These are phyloP conservation scores for Lycopodina hypogea DNA, from an alignment of 37 sponge, comb jelly and placozoan genomes.

Conservation along the genomic window DNA sequence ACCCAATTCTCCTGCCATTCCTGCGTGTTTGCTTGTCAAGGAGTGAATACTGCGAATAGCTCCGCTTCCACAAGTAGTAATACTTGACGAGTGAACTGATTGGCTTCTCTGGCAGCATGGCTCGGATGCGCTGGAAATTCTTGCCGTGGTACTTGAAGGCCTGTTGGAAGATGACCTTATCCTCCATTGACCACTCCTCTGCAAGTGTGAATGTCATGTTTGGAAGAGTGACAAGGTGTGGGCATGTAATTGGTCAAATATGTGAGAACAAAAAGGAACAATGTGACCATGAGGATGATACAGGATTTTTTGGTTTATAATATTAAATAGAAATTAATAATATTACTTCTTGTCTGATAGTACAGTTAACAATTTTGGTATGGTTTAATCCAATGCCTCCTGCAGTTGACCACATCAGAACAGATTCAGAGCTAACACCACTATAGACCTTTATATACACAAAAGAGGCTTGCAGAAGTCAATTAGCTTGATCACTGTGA, in stretches of 20 bases:
- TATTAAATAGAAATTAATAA: too few species aligned
- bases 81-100: conserved; percentile 74
- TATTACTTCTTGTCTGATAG: too few species aligned
- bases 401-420: too few species aligned
- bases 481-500: too few species aligned
- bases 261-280: background rate
- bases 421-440: too few species aligned
- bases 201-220: too few species aligned
- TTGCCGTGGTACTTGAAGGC: conserved; percentile 82
- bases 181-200: conserved; percentile 85
- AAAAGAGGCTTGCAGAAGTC: too few species aligned
- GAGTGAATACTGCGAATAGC: conserved; percentile 54
- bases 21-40: conserved; percentile 70
- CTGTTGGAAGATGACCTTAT: conserved; percentile 83
- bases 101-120: conserved; percentile 82
- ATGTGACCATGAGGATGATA: background rate
- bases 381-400: too few species aligned
- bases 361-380: too few species aligned
- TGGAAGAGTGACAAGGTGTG: too few species aligned
- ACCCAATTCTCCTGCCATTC: conserved; percentile 37
- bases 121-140: conserved; percentile 73
- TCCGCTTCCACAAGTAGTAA: conserved; percentile 85
- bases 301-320: background rate
- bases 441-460: too few species aligned
- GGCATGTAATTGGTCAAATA: background rate